Percentiles rank a stretch among this genome's conserved stretches.
Evolutionary conservation across 2,113 vertebrate genomes (phyloP).

Genomic region (Aptenodytes patagonicus): DNA sequence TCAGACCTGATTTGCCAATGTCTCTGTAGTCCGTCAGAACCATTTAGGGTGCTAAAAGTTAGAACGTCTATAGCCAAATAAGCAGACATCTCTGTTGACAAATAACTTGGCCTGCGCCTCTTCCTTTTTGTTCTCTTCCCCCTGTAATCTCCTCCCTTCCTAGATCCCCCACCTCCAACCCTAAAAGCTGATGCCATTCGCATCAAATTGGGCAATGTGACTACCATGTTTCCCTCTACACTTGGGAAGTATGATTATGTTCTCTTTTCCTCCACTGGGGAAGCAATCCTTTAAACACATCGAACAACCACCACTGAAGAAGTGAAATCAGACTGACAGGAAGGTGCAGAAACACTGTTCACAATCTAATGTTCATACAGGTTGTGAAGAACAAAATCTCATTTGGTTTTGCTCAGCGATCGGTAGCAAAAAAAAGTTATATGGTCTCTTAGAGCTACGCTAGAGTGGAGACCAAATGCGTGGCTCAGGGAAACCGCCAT

Average conservation of each 20-base stretch:
- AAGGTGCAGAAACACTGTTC: neutral
- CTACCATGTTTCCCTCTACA: neutral
- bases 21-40: neutral
- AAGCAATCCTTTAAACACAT: neutral
- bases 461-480: neutral
- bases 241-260: neutral
- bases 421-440: neutral
- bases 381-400: neutral
- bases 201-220: neutral
- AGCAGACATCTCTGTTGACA: neutral
- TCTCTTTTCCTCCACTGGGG: neutral
- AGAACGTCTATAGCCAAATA: neutral
- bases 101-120: neutral
- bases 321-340: neutral
- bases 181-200: neutral
- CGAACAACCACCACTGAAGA: accelerated
- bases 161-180: neutral
- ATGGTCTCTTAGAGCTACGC: neutral
- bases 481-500: neutral
- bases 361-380: neutral
- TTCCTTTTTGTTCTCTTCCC: neutral
- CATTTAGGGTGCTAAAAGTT: neutral
- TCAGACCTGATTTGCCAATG: neutral
- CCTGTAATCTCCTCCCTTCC: neutral
- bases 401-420: neutral